These are phyloP conservation scores for Xanthorhoe spadicearia DNA, from an alignment of 2,888 invertebrate genomes.

Conservation along the genomic window DNA sequence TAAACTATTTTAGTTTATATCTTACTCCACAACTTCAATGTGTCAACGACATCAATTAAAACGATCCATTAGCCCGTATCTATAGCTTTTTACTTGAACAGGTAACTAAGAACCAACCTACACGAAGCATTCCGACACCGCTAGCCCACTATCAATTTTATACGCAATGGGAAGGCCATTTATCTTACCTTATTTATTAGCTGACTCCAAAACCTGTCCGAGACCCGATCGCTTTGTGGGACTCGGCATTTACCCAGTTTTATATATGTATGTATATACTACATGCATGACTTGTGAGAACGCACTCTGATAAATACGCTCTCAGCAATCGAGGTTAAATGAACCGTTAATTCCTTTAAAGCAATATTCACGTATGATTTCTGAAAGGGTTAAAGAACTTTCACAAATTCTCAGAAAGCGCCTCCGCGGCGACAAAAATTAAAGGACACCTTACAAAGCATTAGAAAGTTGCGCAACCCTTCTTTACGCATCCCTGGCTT, in stretches of 20 bases:
- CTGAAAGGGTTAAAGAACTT: constrained; percentile 68
- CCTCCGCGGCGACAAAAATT: constrained; percentile 54
- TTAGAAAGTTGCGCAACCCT: constrained; percentile 85
- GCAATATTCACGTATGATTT: constrained; percentile 51
- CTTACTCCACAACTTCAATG: constrained; percentile 24
- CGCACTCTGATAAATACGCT: constrained; percentile 46
- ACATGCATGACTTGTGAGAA: constrained; percentile 57
- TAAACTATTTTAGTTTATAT: constrained; percentile 11
- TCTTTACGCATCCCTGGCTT: constrained; percentile 70
- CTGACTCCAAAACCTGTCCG: constrained; percentile 79
- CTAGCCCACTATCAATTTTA: constrained; percentile 82
- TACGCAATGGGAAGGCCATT: constrained; percentile 80
- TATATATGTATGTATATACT: constrained; percentile 56
- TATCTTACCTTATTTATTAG: constrained; percentile 83
- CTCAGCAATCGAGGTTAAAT: constrained; percentile 60
- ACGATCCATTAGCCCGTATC: constrained; percentile 62
- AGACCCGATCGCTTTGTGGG: constrained; percentile 67
- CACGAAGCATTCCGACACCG: constrained; percentile 71
- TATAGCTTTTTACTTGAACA: constrained; percentile 54
- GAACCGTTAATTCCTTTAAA: constrained; percentile 56
- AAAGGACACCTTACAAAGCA: constrained; percentile 79
- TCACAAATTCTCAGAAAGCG: constrained; percentile 74
- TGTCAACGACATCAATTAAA: constrained; percentile 56
- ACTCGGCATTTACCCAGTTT: constrained; percentile 65
- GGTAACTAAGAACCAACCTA: constrained; percentile 66